Conservation (phyloP, 2,797 vertebrate genomes). For the Artibeus jamaicensis region DNA sequence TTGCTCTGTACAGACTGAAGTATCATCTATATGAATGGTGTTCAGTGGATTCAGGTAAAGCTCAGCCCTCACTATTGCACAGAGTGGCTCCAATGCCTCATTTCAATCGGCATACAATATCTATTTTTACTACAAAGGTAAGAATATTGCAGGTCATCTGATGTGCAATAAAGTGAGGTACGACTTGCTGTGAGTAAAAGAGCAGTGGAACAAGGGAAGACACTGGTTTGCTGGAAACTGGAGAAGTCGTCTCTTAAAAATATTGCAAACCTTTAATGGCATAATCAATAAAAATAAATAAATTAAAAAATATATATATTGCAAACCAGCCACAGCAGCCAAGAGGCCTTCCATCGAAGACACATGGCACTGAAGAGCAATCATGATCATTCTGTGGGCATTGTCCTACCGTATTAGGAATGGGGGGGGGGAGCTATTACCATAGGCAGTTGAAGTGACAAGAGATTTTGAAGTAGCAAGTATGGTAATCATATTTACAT, state of each 20-base stretch:
- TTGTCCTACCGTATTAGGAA: neutral
- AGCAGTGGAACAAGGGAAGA: neutral
- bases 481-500: neutral
- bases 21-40: neutral
- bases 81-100: neutral
- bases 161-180: neutral
- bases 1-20: neutral
- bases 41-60: neutral
- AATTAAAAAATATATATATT: no score
- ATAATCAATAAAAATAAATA: no score
- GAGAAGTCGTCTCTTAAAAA: neutral
- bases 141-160: neutral
- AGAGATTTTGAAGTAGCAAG: neutral
- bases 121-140: constrained; percentile 23
- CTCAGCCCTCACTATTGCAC: neutral
- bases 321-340: neutral
- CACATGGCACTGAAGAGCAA: neutral
- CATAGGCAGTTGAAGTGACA: neutral
- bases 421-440: neutral
- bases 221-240: neutral
- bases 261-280: neutral
- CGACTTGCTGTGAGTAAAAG: neutral
- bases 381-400: neutral
- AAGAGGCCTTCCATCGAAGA: neutral
- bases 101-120: neutral